A percentile compares a stretch with the other conserved stretches of the same genome.
These are phyloP conservation scores for Ophion costatus DNA, from an alignment of 2,888 invertebrate genomes.

Conservation along the genomic window DNA sequence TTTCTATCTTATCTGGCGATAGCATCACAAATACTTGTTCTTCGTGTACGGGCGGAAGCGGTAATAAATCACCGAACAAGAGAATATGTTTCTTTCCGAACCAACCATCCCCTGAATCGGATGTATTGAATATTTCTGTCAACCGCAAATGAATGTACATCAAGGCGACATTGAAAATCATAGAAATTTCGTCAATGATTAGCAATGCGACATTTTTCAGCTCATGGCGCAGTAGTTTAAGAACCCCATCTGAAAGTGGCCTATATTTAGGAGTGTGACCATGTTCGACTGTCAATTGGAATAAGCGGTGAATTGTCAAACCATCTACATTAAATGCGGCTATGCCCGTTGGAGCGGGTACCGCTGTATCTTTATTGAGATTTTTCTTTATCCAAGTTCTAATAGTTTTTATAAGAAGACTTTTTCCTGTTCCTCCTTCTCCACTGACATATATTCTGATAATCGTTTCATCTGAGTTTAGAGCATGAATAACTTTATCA, in stretches of 20 bases:
- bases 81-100: conserved; percentile 74
- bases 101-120: conserved; percentile 72
- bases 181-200: no score
- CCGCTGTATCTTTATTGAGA: conserved; percentile 72
- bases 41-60: conserved; percentile 75
- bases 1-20: conserved; percentile 62
- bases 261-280: conserved; percentile 74
- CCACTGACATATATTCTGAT: conserved; percentile 71
- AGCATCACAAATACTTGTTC: conserved; percentile 69
- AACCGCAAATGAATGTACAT: conserved; percentile 65
- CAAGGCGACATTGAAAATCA: no score
- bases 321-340: conserved; percentile 79
- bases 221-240: conserved; percentile 68
- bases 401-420: conserved; percentile 74
- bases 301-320: conserved; percentile 75
- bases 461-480: conserved; percentile 42
- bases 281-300: conserved; percentile 77
- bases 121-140: conserved; percentile 73
- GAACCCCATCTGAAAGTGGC: conserved; percentile 71
- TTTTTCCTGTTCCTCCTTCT: conserved; percentile 75
- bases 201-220: no score
- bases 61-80: conserved; percentile 75
- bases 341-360: conserved; percentile 72
- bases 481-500: conserved; percentile 48
- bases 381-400: conserved; percentile 71